Evolutionary conservation across 1,140 invertebrate genomes (phyloP).

Genomic region (Trypoxylus dichotomus): DNA sequence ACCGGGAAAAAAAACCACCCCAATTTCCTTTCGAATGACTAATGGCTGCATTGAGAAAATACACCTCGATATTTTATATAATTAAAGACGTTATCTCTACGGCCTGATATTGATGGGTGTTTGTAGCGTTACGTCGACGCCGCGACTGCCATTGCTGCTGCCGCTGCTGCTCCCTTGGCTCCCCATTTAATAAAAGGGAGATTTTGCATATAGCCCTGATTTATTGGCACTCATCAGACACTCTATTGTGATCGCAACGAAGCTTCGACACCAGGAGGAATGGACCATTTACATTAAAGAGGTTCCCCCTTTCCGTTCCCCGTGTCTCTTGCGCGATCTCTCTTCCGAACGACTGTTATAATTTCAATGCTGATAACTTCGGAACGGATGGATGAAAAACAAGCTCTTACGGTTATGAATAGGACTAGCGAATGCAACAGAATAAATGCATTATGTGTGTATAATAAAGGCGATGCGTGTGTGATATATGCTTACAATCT

Average conservation of each 20-base stretch:
- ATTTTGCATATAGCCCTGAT: constrained; percentile 22
- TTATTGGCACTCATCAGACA: constrained; percentile 20
- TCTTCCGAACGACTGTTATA: constrained; percentile 7
- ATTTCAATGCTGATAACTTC: constrained; percentile 8
- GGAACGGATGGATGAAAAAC: constrained; percentile 23
- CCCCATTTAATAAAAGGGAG: constrained; percentile 13
- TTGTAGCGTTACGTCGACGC: not conserved
- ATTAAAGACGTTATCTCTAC: constrained; percentile 20
- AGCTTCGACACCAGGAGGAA: constrained; percentile 22
- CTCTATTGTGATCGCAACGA: constrained; percentile 13
- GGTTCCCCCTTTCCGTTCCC: not conserved
- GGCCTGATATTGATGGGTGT: constrained; percentile 20
- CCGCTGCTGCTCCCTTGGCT: not conserved
- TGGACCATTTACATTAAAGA: constrained; percentile 24
- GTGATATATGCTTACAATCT: too few relatives aligned
- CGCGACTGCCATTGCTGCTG: not conserved
- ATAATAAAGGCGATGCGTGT: too few relatives aligned
- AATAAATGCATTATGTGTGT: not conserved
- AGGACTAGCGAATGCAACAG: not conserved
- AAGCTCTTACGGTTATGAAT: constrained; percentile 18
- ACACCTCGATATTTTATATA: constrained; percentile 24
- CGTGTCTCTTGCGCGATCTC: not conserved
- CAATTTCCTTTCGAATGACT: constrained; percentile 24
- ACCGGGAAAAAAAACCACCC: constrained; percentile 7
- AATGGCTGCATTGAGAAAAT: constrained; percentile 23